A percentile compares a stretch with the other conserved stretches of the same genome.
phyloP scores from a whole-genome alignment of 2,888 invertebrate genomes.

The Pyrochroa serraticornis region DNA sequence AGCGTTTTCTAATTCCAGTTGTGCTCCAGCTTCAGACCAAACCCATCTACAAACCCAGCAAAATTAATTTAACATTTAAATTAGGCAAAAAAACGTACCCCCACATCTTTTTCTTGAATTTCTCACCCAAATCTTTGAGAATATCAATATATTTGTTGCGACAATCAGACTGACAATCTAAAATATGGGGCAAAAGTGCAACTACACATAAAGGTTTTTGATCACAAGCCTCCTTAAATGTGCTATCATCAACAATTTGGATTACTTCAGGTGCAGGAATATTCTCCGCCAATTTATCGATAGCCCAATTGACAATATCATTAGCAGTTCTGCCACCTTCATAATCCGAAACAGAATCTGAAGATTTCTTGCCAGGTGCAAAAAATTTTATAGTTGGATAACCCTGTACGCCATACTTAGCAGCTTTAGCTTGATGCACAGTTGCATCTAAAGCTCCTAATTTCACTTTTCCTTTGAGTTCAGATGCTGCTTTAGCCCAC shows the following conservation, averaged over 20 bases:
- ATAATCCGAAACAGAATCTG: slow-evolving; percentile 79
- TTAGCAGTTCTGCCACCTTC: slow-evolving; percentile 89
- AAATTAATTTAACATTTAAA: not conserved
- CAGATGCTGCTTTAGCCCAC: slow-evolving; percentile 93
- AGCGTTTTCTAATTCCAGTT: slow-evolving; percentile 82
- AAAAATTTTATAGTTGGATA: slow-evolving; percentile 98
- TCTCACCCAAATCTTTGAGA: slow-evolving; percentile 78
- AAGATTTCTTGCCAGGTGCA: slow-evolving; percentile 73
- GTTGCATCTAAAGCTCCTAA: slow-evolving; percentile 97
- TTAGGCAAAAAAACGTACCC: slow-evolving; percentile 61
- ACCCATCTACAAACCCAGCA: slow-evolving; percentile 69
- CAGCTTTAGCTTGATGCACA: slow-evolving; percentile 80
- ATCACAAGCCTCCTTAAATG: slow-evolving; percentile 78
- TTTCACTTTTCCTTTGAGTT: slow-evolving; percentile 96
- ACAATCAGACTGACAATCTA: slow-evolving; percentile 94
- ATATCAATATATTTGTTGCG: slow-evolving; percentile 83
- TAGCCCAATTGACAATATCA: slow-evolving; percentile 91
- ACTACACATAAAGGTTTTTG: slow-evolving; percentile 90
- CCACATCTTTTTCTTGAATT: slow-evolving; percentile 94
- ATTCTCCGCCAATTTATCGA: slow-evolving; percentile 84
- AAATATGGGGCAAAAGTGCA: slow-evolving; percentile 90
- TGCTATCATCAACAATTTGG: slow-evolving; percentile 62
- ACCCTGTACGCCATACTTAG: slow-evolving; percentile 86
- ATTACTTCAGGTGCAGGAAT: slow-evolving; percentile 87
- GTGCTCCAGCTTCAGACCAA: slow-evolving; percentile 93